Evolutionary conservation across 1,140 invertebrate species (phyloP), one percentile per base, ranked within the genome.

Genomic region (Nasonia longicornis): DNA sequence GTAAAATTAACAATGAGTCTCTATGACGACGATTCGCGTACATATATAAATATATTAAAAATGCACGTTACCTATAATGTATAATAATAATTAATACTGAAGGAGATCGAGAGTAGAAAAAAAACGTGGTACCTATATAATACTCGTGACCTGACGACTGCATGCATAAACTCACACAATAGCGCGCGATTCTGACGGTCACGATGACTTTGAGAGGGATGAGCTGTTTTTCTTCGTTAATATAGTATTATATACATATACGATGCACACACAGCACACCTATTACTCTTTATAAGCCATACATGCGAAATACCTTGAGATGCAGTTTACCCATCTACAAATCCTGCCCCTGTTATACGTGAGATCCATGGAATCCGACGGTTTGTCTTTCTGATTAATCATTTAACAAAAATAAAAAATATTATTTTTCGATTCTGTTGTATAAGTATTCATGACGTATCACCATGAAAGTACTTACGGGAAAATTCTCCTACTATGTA

Each of bases 111-210:
- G 31, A 35, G 31, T 35, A 72, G 26, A 26, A 64, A 2, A 29
- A 29, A 64, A 72, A 79, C 48, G 7, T 29, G 70, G 48, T 79
- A 78, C 45, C 35, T 26, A 38, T 31, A 69, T 77, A 71, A 71
- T 29, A 38, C 29, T 79, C 67, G 48, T 31, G 69, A 69, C 14
- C 3, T 48, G 14, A 69, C 31, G 42, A 70, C 45, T 70, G 42
- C 45, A 58, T 78, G 22, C 31, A 35, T 35, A 6, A 12, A 70
- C 52, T 6, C 14, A 52, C n/a, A 52, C 22, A 29, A 22, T 31
- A 3, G 45, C 77, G 52, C 52, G 29, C 20, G 52, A 58, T 58
- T 77, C 64, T 11, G 26, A 29, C 20, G 4, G 52, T 58, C 20
- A 58, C 48, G 48, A 52, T 52, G 10, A 76, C 20, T 29, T 14